Conservation (phyloP, 2,113 vertebrate species). For the Myrmecobius fasciatus region DNA sequence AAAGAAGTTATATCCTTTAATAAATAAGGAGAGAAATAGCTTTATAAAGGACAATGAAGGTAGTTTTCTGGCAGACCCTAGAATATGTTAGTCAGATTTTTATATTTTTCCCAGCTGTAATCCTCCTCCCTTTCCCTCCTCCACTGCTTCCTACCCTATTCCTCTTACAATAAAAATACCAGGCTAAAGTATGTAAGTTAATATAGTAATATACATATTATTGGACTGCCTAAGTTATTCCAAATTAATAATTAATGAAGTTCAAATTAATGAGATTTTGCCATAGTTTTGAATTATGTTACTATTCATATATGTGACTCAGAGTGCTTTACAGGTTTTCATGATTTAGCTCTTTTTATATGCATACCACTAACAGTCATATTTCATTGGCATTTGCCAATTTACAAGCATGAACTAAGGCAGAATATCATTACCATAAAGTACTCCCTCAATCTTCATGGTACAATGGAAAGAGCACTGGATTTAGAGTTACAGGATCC, state of each 20-base stretch:
- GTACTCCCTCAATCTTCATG: background rate
- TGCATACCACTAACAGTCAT: background rate
- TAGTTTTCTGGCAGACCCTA: background rate
- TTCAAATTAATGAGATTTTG: slow-evolving; percentile 53
- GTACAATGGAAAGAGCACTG: background rate
- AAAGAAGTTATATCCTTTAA: background rate
- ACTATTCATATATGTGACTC: slow-evolving; percentile 17
- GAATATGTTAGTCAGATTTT: background rate
- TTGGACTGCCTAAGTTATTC: background rate
- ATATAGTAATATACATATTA: background rate
- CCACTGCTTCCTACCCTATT: background rate
- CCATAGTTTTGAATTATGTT: slow-evolving; percentile 44
- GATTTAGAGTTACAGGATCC: background rate
- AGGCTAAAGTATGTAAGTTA: background rate
- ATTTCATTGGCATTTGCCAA: background rate
- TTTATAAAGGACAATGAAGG: background rate
- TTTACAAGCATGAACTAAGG: background rate
- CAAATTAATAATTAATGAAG: slow-evolving; percentile 24
- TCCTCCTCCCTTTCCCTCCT: background rate
- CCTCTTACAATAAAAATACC: background rate
- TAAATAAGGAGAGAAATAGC: background rate
- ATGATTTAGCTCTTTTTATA: slow-evolving; percentile 12
- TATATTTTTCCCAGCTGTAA: background rate
- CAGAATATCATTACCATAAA: background rate
- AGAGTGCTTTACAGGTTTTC: background rate